A percentile compares a stretch with the other conserved stretches of the same genome.
Conservation (phyloP, 2,797 vertebrate species). For the Gymnoscopelus braueri region DNA sequence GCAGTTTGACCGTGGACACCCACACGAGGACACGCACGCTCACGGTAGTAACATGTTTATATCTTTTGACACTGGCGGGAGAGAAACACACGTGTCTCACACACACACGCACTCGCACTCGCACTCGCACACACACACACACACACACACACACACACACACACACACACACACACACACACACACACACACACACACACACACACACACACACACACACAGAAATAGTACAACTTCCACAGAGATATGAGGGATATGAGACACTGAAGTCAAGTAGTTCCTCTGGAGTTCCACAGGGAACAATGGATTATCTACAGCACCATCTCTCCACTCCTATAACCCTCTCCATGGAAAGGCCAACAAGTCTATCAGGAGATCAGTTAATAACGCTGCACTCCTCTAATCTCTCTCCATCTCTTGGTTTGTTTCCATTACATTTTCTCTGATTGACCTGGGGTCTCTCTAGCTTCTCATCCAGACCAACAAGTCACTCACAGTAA, state of each 20-base stretch:
- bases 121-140: conserved; percentile 36
- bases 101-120: neutral
- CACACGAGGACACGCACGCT: conserved; percentile 8
- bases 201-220: conserved; percentile 21
- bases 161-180: conserved; percentile 33
- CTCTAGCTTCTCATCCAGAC: too few relatives aligned
- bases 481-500: too few relatives aligned
- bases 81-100: conserved; percentile 19
- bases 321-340: conserved; percentile 52
- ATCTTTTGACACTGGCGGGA: conserved; percentile 30
- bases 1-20: neutral
- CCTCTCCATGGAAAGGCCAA: conserved; percentile 64
- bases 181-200: conserved; percentile 40
- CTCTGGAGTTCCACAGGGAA: conserved; percentile 42
- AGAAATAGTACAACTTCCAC: too few relatives aligned
- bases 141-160: conserved; percentile 23
- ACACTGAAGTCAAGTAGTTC: conserved; percentile 42
- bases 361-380: conserved; percentile 72
- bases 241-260: conserved; percentile 1
- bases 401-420: conserved; percentile 18
- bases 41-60: conserved; percentile 30
- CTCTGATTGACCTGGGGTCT: conserved; percentile 60
- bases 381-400: conserved; percentile 67
- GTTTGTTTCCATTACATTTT: conserved; percentile 65
- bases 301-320: conserved; percentile 62